A percentile compares a stretch with the other conserved stretches of the same genome.
Conservation (phyloP, 2,113 vertebrate species). For the Oryzias melastigma region DNA sequence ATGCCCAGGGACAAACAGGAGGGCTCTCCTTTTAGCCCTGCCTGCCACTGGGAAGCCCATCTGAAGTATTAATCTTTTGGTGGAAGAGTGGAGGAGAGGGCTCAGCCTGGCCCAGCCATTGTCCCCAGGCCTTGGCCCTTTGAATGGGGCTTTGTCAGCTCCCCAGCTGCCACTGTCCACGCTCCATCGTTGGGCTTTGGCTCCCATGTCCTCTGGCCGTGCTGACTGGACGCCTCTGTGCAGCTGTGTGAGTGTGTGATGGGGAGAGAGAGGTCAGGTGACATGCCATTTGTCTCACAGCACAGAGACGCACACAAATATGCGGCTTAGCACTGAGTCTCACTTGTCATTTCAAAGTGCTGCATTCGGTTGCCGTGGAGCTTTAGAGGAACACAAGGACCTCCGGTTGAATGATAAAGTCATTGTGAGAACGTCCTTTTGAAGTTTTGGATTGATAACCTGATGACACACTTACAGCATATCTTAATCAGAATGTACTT, state of each 20-base stretch:
- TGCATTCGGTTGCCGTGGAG: constrained; percentile 49
- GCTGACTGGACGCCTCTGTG: constrained; percentile 77
- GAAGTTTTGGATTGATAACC: not conserved
- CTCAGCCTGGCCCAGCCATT: constrained; percentile 76
- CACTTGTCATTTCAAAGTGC: constrained; percentile 54
- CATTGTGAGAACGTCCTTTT: not conserved
- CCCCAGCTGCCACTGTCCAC: constrained; percentile 80
- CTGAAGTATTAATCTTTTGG: constrained; percentile 84
- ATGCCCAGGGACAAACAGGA: constrained; percentile 80
- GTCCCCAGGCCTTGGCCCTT: constrained; percentile 72
- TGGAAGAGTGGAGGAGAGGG: constrained; percentile 77
- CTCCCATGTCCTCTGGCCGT: constrained; percentile 75
- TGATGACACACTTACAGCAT: not conserved
- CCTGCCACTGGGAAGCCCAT: constrained; percentile 80
- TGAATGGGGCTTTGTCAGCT: constrained; percentile 82
- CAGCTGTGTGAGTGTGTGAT: constrained; percentile 64
- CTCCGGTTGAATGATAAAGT: not conserved
- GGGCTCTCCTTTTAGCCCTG: constrained; percentile 77
- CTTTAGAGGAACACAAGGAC: constrained; percentile 25
- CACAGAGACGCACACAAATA: constrained; percentile 51
- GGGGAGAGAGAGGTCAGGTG: constrained; percentile 69
- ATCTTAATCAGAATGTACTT: not conserved
- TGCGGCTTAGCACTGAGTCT: constrained; percentile 33
- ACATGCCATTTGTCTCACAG: constrained; percentile 64
- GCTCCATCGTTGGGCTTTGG: constrained; percentile 76